Evolutionary conservation across 2,888 invertebrate species (phyloP).

Genomic region (Pyrgus malvae): DNA sequence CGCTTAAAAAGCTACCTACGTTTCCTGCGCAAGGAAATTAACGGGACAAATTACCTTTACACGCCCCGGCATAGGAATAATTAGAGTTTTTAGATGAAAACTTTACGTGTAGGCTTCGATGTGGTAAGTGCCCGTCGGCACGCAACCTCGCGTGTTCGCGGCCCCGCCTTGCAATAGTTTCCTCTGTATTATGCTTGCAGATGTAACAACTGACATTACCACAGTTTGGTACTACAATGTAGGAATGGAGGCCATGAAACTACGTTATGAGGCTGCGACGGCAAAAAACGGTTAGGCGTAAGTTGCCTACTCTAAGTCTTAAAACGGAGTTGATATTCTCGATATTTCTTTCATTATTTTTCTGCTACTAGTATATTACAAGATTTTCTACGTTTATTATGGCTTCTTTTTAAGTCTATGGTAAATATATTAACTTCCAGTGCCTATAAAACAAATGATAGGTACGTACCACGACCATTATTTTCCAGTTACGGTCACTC

Average conservation of each 20-base stretch:
- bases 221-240: conserved; percentile 37
- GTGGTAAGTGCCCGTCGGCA: conserved; percentile 63
- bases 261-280: conserved; percentile 6
- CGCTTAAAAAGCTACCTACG: conserved; percentile 1
- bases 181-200: conserved; percentile 13
- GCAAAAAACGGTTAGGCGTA: neutral
- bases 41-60: conserved; percentile 30
- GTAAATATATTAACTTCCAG: too few species aligned
- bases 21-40: conserved; percentile 15
- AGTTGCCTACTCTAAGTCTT: too few species aligned
- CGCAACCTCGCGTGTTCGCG: conserved; percentile 65
- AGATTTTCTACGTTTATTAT: too few species aligned
- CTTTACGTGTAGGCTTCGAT: conserved; percentile 30
- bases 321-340: too few species aligned
- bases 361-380: too few species aligned
- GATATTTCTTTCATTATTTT: too few species aligned
- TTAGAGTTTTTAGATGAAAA: conserved; percentile 47
- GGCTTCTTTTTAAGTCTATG: too few species aligned
- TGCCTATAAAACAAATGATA: too few species aligned
- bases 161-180: conserved; percentile 42
- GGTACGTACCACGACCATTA: too few species aligned
- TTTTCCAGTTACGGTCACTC: too few species aligned
- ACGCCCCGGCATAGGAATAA: conserved; percentile 29
- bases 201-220: conserved; percentile 20
- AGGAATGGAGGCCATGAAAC: conserved; percentile 41